Conservation (phyloP, 2,113 vertebrate genomes). For the Oryctolagus cuniculus region DNA sequence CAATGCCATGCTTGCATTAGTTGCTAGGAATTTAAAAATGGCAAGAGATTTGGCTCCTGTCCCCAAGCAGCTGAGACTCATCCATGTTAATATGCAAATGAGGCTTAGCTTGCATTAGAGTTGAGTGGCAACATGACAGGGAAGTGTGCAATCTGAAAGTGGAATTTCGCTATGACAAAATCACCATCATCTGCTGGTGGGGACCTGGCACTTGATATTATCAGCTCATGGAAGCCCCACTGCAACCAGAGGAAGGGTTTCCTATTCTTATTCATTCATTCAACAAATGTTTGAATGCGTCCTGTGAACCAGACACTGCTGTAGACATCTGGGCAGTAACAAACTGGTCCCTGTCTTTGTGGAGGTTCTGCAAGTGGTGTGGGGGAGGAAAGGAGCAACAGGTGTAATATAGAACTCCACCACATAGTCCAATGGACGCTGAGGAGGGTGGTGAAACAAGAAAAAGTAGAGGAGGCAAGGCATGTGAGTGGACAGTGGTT, state of each 20-base stretch:
- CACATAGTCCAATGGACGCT: not conserved
- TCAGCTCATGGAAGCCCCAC: not conserved
- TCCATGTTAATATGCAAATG: not conserved
- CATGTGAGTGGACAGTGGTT: not conserved
- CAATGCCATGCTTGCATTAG: not conserved
- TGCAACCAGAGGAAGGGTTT: not conserved
- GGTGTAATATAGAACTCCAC: not conserved
- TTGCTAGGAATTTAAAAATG: not conserved
- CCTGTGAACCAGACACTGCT: not conserved
- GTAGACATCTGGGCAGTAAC: not conserved
- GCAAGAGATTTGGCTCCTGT: not conserved
- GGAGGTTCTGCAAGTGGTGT: not conserved
- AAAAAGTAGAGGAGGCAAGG: not conserved
- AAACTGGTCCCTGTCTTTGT: not conserved
- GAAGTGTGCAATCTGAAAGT: not conserved
- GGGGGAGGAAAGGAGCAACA: not conserved
- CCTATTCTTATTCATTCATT: not conserved
- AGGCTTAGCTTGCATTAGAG: not conserved
- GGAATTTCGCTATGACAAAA: not conserved
- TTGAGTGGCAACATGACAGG: not conserved
- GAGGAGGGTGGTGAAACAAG: not conserved
- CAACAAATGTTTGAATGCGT: not conserved
- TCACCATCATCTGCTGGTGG: too few species aligned
- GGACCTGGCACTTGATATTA: not conserved
- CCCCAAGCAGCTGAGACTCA: not conserved